Percentiles rank a stretch among this genome's conserved stretches.
Conservation (phyloP, 2,888 invertebrate species). For the Heliconius aoede region DNA sequence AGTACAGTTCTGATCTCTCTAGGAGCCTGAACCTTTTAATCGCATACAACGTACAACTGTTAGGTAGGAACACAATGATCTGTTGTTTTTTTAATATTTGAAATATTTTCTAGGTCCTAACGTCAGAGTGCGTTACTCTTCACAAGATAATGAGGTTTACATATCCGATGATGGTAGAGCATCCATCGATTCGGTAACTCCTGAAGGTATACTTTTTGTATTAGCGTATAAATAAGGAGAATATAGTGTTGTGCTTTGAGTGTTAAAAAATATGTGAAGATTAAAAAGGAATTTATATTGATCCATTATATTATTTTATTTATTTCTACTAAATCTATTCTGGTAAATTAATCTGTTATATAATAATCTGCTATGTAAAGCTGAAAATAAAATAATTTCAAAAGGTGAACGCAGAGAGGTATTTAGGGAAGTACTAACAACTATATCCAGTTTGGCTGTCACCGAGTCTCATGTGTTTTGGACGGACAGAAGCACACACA, state of each 20-base stretch:
- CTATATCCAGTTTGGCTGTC: constrained; percentile 84
- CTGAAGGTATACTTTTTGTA: constrained; percentile 74
- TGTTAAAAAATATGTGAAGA: too few relatives aligned
- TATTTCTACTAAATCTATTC: too few relatives aligned
- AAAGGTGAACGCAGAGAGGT: constrained; percentile 75
- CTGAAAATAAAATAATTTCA: background rate
- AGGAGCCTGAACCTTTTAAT: too few relatives aligned
- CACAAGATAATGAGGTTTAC: constrained; percentile 83
- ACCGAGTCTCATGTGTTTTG: constrained; percentile 88
- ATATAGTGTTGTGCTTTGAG: too few relatives aligned
- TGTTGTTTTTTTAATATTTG: too few relatives aligned
- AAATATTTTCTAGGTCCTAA: constrained; percentile 67
- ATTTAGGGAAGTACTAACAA: constrained; percentile 71
- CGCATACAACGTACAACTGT: too few relatives aligned
- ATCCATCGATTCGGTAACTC: constrained; percentile 85
- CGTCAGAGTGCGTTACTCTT: constrained; percentile 81
- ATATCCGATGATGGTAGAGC: constrained; percentile 87
- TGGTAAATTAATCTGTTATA: too few relatives aligned
- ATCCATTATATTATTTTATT: too few relatives aligned
- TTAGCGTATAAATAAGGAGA: background rate
- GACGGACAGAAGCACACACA: constrained; percentile 83
- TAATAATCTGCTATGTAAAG: too few relatives aligned
- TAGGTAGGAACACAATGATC: too few relatives aligned
- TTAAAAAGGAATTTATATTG: too few relatives aligned
- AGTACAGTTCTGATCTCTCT: too few relatives aligned